Evolutionary conservation across 2,888 invertebrate genomes (phyloP), one percentile per base, ranked within the genome.

Genomic region (Rhagium mordax): DNA sequence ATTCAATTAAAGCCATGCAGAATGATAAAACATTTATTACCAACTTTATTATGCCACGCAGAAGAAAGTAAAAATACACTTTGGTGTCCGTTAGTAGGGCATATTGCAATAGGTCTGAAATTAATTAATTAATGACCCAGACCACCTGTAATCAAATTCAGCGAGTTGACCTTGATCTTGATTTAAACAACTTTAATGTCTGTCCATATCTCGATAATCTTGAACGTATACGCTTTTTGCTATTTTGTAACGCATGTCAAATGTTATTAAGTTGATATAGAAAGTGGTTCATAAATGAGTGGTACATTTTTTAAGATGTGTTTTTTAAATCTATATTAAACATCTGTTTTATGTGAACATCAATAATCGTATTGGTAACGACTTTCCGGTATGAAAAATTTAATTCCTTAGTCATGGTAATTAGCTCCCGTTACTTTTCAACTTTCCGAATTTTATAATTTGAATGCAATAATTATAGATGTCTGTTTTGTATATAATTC

Each of bases 121-220:
- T 41, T 41, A 41, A 41, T 13, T 41, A 41, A 41, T 51, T 21
- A 47, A 61, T 61, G 61, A 24, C 59, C 20, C n/a, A 60, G 61
- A 47, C 53, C 51, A 27, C 27, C 65, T 53, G 48, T 65, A 65
- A 65, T 65, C 10, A 55, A 65, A 65, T 65, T 47, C 18, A 65
- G 55, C 18, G 53, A 65, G 65, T 20, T 33, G 27, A 33, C 53
- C 65, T 65, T 65, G 65, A 65, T 65, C 65, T 65, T 65, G 65
- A 53, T 15, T 65, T 51, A 64, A 33, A 33, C 21, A 53, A 65
- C 13, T 16, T 29, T 33, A 13, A 53, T 65, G n/a, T 64, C 51
- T 21, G 49, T 64, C 27, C 64, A 27, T 62, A 51, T 65, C 33
- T 29, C 13, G 33, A 53, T 53, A 49, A 33, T 15, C 13, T 41